These are phyloP conservation scores for Aethes cnicana DNA, from an alignment of 2,888 invertebrate genomes.

Conservation along the genomic window DNA sequence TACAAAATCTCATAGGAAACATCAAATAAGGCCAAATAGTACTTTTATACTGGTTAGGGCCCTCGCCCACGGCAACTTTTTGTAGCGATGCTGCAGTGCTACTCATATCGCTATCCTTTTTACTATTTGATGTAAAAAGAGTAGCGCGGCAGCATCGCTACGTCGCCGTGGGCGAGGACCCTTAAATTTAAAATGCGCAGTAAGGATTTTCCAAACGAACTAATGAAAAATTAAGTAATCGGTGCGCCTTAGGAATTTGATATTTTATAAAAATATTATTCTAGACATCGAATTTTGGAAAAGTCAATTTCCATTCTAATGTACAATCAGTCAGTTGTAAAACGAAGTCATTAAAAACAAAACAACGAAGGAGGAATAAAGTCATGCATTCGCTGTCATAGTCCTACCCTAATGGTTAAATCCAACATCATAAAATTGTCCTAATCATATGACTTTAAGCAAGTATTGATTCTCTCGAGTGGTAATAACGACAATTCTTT, in stretches of 20 bases:
- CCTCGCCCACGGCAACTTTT: too few relatives aligned
- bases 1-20: slow-evolving; percentile 11
- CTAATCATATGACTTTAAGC: slow-evolving; percentile 60
- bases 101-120: too few relatives aligned
- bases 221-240: slow-evolving; percentile 25
- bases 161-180: too few relatives aligned
- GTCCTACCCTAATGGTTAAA: slow-evolving; percentile 46
- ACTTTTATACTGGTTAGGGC: too few relatives aligned
- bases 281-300: slow-evolving; percentile 26
- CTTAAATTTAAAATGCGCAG: slow-evolving; percentile 14
- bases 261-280: slow-evolving; percentile 36
- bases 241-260: slow-evolving; percentile 26
- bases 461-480: slow-evolving; percentile 57
- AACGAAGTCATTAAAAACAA: slow-evolving; percentile 41
- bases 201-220: not conserved
- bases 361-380: slow-evolving; percentile 40
- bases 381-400: slow-evolving; percentile 45
- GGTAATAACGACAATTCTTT: slow-evolving; percentile 53
- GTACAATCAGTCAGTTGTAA: slow-evolving; percentile 36
- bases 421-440: slow-evolving; percentile 60
- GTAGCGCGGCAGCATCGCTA: too few relatives aligned
- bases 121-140: too few relatives aligned
- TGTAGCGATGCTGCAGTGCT: too few relatives aligned
- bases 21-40: slow-evolving; percentile 14
- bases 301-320: slow-evolving; percentile 26